A percentile compares a stretch with the other conserved stretches of the same genome.
Conservation (phyloP, 2,113 vertebrate genomes). For the zebrafish (Danio rerio) region GRCz12tu NC_133178.1:53542001-53542500, state of each 20-base stretch:
- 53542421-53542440: slow-evolving; percentile 93
- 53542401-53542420: slow-evolving; percentile 94
- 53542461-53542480: slow-evolving; percentile 9
- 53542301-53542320: slow-evolving; percentile 53
- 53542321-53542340: slow-evolving; percentile 95
- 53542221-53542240: slow-evolving; percentile 49
- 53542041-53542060: slow-evolving; percentile 90
- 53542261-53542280: neutral
- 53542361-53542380: slow-evolving; percentile 94
- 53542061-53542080: slow-evolving; percentile 87
- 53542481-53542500: slow-evolving; percentile 11
- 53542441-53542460: slow-evolving; percentile 78
- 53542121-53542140: slow-evolving; percentile 87
- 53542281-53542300: slow-evolving; percentile 55
- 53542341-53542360: slow-evolving; percentile 99
- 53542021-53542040: slow-evolving; percentile 89
- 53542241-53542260: slow-evolving; percentile 49
- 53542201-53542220: slow-evolving; percentile 50
- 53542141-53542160: slow-evolving; percentile 83
- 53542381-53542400: slow-evolving; percentile 92
- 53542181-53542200: slow-evolving; percentile 28
- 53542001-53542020: slow-evolving; percentile 95
- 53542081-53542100: slow-evolving; percentile 96
- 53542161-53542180: neutral
- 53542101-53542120: slow-evolving; percentile 86